These are phyloP conservation scores for Drosophila sucinea DNA, from an alignment of 1,140 invertebrate species.

Conservation along the genomic window DNA sequence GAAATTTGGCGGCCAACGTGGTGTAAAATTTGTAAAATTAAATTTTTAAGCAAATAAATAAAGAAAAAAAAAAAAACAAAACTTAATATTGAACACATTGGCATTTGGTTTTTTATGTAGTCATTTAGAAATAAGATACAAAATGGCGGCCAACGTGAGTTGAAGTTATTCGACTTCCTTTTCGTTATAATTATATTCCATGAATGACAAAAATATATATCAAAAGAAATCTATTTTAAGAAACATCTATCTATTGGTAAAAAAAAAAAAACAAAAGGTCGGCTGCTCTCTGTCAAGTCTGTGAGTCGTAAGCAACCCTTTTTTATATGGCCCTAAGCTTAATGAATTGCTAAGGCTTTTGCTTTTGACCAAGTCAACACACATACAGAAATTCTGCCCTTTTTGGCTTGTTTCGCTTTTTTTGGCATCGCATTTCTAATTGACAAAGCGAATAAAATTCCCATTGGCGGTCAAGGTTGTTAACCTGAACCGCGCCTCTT, in stretches of 20 bases:
- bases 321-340: slow-evolving; percentile 1
- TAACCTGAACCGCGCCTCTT: slow-evolving; percentile 57
- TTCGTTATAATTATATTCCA: background rate
- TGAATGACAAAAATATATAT: slow-evolving; percentile 5
- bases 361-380: slow-evolving; percentile 10
- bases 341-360: slow-evolving; percentile 19
- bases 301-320: background rate
- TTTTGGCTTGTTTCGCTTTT: background rate
- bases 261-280: background rate
- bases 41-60: background rate
- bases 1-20: background rate
- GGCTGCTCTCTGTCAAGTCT: background rate
- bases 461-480: slow-evolving; percentile 77
- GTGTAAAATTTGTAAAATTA: too few relatives aligned
- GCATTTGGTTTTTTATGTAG: too few relatives aligned
- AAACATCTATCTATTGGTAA: background rate
- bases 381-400: slow-evolving; percentile 9
- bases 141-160: too few relatives aligned
- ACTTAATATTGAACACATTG: background rate
- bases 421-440: slow-evolving; percentile 18
- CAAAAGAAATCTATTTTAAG: slow-evolving; percentile 11
- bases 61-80: background rate
- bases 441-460: slow-evolving; percentile 27
- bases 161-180: background rate
- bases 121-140: too few relatives aligned